A percentile compares a stretch with the other conserved stretches of the same genome.
Conservation (phyloP, 2,888 invertebrate genomes). For the Lasioglossum oenotherae region DNA sequence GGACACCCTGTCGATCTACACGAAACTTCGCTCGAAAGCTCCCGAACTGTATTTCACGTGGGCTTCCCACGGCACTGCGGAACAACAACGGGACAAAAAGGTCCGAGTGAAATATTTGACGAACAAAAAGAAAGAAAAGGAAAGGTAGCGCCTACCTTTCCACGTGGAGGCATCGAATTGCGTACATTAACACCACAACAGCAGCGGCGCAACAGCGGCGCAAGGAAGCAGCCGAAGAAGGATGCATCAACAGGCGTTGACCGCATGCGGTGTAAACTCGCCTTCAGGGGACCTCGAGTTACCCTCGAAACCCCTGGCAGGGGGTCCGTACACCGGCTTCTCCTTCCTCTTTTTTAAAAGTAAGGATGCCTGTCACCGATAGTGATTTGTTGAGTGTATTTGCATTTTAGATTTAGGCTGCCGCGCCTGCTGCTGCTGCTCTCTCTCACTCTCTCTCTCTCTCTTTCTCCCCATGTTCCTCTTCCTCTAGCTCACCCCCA, state of each 20-base stretch:
- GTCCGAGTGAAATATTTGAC: conserved; percentile 12
- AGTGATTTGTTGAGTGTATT: conserved; percentile 84
- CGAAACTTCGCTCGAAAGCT: background rate
- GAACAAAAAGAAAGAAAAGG: background rate
- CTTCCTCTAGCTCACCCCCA: conserved; percentile 5
- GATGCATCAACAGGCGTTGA: conserved; percentile 75
- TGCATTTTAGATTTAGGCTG: conserved; percentile 84
- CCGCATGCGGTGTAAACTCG: conserved; percentile 78
- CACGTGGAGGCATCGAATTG: conserved; percentile 40
- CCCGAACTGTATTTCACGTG: background rate
- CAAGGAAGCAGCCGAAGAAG: conserved; percentile 67
- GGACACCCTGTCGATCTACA: background rate
- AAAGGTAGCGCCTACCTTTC: conserved; percentile 34
- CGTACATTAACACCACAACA: conserved; percentile 54
- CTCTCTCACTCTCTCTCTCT: conserved; percentile 33
- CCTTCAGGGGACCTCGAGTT: conserved; percentile 75
- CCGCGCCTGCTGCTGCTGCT: conserved; percentile 74
- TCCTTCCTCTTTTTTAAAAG: conserved; percentile 80
- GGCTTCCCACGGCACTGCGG: background rate
- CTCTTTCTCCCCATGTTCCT: conserved; percentile 11
- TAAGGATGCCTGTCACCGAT: conserved; percentile 83
- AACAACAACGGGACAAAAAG: background rate
- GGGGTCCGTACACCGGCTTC: conserved; percentile 81
- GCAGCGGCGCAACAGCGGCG: conserved; percentile 41
- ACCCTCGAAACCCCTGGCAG: conserved; percentile 81